phyloP scores from a whole-genome alignment of 2,113 vertebrate species.

The Podarcis muralis region DNA sequence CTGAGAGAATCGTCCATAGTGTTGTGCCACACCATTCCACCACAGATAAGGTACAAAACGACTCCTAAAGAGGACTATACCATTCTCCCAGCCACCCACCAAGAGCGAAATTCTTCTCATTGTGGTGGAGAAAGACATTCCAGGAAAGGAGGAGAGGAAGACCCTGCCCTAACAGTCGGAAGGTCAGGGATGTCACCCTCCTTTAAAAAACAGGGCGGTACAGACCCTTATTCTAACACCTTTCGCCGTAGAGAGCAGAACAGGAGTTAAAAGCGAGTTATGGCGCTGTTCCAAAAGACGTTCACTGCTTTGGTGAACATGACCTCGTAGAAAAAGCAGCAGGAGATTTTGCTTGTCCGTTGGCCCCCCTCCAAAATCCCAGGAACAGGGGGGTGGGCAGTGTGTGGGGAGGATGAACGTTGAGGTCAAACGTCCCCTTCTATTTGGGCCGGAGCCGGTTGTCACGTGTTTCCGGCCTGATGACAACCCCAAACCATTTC shows the following conservation, averaged over 20 bases:
- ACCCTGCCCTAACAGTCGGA: too few relatives aligned
- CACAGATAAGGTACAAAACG: background rate
- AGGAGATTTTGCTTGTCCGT: background rate
- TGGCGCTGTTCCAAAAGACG: background rate
- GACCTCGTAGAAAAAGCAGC: background rate
- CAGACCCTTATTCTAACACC: background rate
- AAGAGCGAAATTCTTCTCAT: background rate
- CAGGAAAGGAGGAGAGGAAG: background rate
- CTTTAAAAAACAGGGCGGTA: background rate
- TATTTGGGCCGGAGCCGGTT: background rate
- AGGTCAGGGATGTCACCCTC: background rate
- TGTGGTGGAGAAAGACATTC: background rate
- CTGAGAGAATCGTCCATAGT: background rate
- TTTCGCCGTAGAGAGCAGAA: background rate
- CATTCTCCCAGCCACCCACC: background rate
- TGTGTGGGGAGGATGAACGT: background rate
- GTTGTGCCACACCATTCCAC: background rate
- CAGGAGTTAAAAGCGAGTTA: background rate
- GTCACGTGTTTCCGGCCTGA: background rate
- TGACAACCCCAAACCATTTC: too few relatives aligned
- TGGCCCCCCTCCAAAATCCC: background rate
- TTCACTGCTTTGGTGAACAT: too few relatives aligned
- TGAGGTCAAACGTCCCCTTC: background rate
- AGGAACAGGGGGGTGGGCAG: background rate
- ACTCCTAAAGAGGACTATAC: background rate